Evolutionary conservation across 2,888 invertebrate genomes (phyloP), one percentile per base, ranked within the genome.

Genomic region (Neuroscelio doddi): DNA sequence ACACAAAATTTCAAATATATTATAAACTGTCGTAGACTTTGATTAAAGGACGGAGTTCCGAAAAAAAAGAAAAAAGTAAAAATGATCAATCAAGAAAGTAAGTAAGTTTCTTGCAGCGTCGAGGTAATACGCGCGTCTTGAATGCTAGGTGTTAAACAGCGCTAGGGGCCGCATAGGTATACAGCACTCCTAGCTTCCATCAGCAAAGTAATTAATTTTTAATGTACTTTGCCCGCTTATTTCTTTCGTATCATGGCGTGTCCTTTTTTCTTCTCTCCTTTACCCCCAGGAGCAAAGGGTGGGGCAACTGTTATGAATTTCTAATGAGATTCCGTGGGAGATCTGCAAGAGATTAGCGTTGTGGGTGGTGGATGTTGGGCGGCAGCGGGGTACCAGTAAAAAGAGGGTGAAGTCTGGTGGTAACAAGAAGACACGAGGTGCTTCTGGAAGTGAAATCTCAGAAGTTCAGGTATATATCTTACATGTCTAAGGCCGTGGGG

Each of bases 171-270:
- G 52, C 62, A 52, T 64, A 65, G 61, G 58, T 61, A 64, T 64
- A 55, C 55, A 56, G 78, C 76, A 79, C 82, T 81, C 80, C 83
- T 82, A 81, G 81, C 79, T 81, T 82, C 82, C 84, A 83, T 83
- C 83, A 83, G 80, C 81, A 77, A 78, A 82, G 83, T 84, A 83
- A 84, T 84, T 84, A 84, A 84, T 84, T 84, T 84, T 84, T 83
- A 84, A 84, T 84, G 81, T 81, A 84, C 82, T 84, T 84, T 83
- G 79, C 81, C 80, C 79, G 83, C 81, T 84, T 82, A 82, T 83
- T 83, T 84, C 81, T 83, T 83, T 84, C 81, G 80, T 81, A 83
- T 83, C 82, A 79, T 76, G 76, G 78, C 75, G 58, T 69, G 71
- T 73, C 69, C 72, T 77, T 76, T 77, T 77, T 78, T 72, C 70